Evolutionary conservation across 2,888 invertebrate genomes (phyloP).

Genomic region (Fragum whitleyi): DNA sequence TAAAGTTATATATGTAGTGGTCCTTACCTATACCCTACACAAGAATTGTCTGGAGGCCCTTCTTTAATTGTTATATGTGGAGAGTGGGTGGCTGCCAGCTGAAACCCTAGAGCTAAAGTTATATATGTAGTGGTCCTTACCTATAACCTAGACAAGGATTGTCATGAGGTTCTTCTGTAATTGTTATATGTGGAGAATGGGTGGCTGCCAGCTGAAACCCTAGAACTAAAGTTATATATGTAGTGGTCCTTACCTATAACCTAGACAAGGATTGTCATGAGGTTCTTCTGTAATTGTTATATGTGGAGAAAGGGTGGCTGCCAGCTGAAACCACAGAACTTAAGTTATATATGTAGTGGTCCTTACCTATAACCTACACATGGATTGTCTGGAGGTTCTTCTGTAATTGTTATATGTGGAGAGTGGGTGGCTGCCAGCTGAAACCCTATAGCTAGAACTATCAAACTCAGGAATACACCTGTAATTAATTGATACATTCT

Average conservation of each 20-base stretch:
- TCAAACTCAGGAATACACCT: constrained; percentile 85
- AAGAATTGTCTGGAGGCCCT: constrained; percentile 38
- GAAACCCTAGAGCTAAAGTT: too few relatives aligned
- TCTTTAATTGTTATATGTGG: constrained; percentile 78
- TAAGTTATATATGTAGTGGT: too few relatives aligned
- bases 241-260: constrained; percentile 74
- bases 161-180: too few relatives aligned
- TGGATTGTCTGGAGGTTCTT: constrained; percentile 33
- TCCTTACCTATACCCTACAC: constrained; percentile 71
- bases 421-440: constrained; percentile 83
- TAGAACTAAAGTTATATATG: too few relatives aligned
- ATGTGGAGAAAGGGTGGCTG: constrained; percentile 82
- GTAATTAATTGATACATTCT: constrained; percentile 31
- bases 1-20: too few relatives aligned
- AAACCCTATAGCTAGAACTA: constrained; percentile 85
- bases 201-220: too few relatives aligned
- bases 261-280: constrained; percentile 53
- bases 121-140: too few relatives aligned
- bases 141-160: too few relatives aligned
- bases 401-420: constrained; percentile 77
- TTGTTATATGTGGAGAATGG: too few relatives aligned
- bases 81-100: constrained; percentile 75
- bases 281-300: constrained; percentile 68
- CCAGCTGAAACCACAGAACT: too few relatives aligned
- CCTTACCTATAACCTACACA: constrained; percentile 73